Conservation (phyloP, 2,888 invertebrate genomes). For the Epirrhoe tristata region DNA sequence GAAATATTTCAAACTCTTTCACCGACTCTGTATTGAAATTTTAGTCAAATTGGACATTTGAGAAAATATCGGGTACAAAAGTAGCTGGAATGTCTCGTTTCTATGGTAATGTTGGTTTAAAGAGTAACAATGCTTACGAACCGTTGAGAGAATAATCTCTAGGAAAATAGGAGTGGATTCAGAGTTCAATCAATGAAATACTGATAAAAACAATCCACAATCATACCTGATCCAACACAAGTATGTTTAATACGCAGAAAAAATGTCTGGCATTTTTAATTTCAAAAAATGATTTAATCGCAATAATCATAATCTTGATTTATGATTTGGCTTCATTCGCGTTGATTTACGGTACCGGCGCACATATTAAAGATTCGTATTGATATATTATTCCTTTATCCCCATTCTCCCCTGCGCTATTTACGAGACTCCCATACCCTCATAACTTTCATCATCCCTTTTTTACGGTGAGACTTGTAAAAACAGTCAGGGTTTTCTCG, state of each 20-base stretch:
- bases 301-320: conserved; percentile 67
- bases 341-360: conserved; percentile 81
- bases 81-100: conserved; percentile 62
- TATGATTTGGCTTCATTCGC: conserved; percentile 78
- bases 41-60: conserved; percentile 68
- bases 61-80: conserved; percentile 59
- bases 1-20: conserved; percentile 46
- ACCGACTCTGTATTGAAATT: conserved; percentile 64
- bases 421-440: conserved; percentile 81
- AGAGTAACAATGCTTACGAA: conserved; percentile 10
- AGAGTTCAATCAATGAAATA: neutral
- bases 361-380: conserved; percentile 85
- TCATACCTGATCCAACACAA: neutral
- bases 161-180: neutral
- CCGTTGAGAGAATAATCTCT: conserved; percentile 3
- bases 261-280: neutral
- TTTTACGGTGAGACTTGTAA: conserved; percentile 79
- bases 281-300: conserved; percentile 33
- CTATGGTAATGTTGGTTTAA: conserved; percentile 58
- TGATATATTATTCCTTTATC: conserved; percentile 86
- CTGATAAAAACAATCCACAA: neutral
- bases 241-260: too few species aligned
- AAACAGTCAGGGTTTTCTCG: conserved; percentile 67
- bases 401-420: conserved; percentile 81
- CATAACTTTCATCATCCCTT: conserved; percentile 80